These are phyloP conservation scores for Lacerta viridis DNA, from an alignment of 2,797 vertebrate species.

Conservation along the genomic window DNA sequence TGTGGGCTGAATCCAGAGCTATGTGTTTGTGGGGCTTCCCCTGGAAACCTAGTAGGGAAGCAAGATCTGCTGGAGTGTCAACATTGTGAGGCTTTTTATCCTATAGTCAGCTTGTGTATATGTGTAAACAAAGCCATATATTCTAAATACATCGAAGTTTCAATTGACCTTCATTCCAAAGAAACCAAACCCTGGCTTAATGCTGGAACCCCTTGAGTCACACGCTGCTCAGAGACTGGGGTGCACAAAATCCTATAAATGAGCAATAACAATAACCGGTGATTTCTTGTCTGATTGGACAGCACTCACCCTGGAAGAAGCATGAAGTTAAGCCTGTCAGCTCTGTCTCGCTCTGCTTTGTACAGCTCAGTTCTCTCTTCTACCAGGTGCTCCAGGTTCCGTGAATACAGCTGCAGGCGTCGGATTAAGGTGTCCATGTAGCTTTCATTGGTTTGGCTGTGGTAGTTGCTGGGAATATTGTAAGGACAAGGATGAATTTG, in stretches of 20 bases:
- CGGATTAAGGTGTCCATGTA: slow-evolving; percentile 98
- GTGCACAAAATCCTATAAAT: background rate
- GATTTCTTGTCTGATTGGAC: background rate
- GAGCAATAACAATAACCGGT: background rate
- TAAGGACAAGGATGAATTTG: slow-evolving; percentile 29
- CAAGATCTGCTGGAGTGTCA: no score
- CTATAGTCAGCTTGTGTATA: no score
- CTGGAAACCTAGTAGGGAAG: no score
- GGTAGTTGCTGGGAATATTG: slow-evolving; percentile 84
- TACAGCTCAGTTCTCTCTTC: slow-evolving; percentile 95
- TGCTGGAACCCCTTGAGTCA: no score
- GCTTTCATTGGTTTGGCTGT: slow-evolving; percentile 92
- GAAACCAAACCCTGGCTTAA: no score
- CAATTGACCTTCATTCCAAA: no score
- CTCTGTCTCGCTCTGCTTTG: slow-evolving; percentile 94
- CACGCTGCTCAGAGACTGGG: no score
- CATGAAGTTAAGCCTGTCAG: slow-evolving; percentile 95
- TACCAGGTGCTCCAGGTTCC: slow-evolving; percentile 94
- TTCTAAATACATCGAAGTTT: no score
- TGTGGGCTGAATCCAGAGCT: no score
- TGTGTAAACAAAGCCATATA: no score
- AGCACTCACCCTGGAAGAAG: slow-evolving; percentile 90
- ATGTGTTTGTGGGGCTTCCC: no score
- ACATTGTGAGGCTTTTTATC: no score
- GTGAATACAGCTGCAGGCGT: slow-evolving; percentile 94